Evolutionary conservation across 2,797 vertebrate species (phyloP).

Genomic region (Pangasius mekongensis): DNA sequence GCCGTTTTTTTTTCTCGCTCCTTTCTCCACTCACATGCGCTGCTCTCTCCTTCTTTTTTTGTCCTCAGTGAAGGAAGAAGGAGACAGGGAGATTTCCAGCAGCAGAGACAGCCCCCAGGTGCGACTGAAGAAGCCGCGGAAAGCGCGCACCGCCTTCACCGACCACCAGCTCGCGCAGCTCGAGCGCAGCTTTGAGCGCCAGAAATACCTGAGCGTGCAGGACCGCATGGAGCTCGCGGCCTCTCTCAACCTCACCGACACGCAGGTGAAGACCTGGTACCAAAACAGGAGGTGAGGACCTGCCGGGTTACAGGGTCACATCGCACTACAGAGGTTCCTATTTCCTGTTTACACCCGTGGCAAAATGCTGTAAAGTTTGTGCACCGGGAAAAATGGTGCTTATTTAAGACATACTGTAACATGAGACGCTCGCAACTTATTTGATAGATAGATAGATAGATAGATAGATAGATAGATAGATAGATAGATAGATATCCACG

Average conservation of each 20-base stretch:
- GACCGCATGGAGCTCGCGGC: conserved; percentile 98
- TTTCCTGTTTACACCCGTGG: not conserved
- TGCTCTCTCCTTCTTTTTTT: not conserved
- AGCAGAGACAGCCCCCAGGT: conserved; percentile 95
- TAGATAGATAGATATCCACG: conserved; percentile 14
- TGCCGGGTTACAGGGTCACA: conserved; percentile 10
- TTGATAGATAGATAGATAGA: not conserved
- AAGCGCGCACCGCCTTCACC: conserved; percentile 96
- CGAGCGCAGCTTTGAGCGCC: conserved; percentile 96
- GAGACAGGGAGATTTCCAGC: conserved; percentile 95
- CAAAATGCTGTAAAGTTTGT: not conserved
- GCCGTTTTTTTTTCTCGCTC: not conserved
- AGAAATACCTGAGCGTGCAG: conserved; percentile 98
- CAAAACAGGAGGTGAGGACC: conserved; percentile 92
- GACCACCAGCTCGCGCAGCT: conserved; percentile 97
- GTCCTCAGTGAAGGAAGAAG: conserved; percentile 91
- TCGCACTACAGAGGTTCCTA: conserved; percentile 3
- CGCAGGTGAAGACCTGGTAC: conserved; percentile 99
- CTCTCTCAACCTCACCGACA: conserved; percentile 97
- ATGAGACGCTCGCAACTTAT: not conserved
- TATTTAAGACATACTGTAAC: not conserved
- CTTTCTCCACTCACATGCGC: not conserved
- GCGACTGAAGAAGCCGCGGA: conserved; percentile 94
- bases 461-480: conserved; percentile 17
- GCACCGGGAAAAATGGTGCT: not conserved